Conservation (phyloP, 2,113 vertebrate species). For the Cyanoderma ruficeps region DNA sequence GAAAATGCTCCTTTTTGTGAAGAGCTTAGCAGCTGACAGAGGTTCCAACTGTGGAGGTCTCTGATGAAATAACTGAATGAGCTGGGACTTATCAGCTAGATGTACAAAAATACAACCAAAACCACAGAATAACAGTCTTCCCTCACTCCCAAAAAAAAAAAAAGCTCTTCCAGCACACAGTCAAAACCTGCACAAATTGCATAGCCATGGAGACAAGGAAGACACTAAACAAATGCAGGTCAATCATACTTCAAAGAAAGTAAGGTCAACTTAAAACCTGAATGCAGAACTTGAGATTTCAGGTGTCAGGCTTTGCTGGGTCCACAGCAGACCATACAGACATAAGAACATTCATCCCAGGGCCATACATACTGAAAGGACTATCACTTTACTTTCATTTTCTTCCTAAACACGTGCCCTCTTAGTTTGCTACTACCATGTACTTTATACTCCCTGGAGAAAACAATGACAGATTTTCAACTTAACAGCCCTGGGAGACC, state of each 20-base stretch:
- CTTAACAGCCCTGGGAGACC: neutral
- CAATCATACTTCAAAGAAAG: neutral
- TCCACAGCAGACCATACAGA: neutral
- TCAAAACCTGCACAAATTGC: neutral
- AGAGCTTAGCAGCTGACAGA: neutral
- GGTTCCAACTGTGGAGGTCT: neutral
- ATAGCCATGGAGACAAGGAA: neutral
- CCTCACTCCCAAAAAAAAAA: neutral
- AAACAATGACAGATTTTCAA: neutral
- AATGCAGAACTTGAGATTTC: neutral
- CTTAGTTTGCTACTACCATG: neutral
- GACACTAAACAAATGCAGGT: neutral
- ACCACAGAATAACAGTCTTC: neutral
- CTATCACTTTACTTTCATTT: neutral
- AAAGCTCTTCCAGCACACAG: neutral
- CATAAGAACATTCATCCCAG: neutral
- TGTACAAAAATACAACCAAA: neutral
- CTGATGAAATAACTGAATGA: neutral
- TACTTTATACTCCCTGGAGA: neutral
- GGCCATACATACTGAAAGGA: neutral
- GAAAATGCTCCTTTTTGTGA: neutral
- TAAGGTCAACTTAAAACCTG: neutral
- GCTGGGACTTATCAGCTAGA: neutral
- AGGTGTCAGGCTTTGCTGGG: neutral
- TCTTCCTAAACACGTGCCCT: neutral